Evolutionary conservation across 2,797 vertebrate genomes (phyloP).

Genomic region (Anguilla pacifica): DNA sequence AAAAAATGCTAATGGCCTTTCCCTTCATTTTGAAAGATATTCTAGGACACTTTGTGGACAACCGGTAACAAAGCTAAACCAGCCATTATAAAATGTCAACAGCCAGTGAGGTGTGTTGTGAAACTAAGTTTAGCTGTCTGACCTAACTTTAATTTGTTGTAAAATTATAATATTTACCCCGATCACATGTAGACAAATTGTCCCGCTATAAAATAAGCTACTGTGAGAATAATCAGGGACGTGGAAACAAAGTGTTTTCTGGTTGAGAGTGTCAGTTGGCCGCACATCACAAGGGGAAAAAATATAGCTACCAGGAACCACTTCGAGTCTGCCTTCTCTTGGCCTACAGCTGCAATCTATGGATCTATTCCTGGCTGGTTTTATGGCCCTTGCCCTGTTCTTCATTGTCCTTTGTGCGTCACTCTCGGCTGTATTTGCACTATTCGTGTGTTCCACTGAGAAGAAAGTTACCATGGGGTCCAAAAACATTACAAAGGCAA

Average conservation of each 20-base stretch:
- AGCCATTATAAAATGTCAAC: neutral
- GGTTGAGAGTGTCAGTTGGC: neutral
- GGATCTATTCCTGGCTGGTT: conserved; percentile 5
- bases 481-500: neutral
- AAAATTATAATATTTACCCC: neutral
- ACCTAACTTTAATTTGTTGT: neutral
- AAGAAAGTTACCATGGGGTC: neutral
- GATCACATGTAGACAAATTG: neutral
- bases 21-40: neutral
- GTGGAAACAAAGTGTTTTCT: neutral
- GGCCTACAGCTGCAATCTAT: neutral
- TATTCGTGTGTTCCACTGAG: neutral
- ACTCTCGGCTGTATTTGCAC: neutral
- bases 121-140: neutral
- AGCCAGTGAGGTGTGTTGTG: neutral
- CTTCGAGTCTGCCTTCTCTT: neutral
- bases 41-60: neutral
- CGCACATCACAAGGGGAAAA: neutral
- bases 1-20: neutral
- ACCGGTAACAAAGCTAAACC: neutral
- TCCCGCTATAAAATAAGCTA: neutral
- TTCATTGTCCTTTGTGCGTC: neutral
- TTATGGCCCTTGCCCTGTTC: conserved; percentile 10
- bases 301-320: neutral
- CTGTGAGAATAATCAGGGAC: neutral